A percentile compares a stretch with the other conserved stretches of the same genome.
Conservation (phyloP, 2,888 invertebrate species). For the Andricus quercusramuli region DNA sequence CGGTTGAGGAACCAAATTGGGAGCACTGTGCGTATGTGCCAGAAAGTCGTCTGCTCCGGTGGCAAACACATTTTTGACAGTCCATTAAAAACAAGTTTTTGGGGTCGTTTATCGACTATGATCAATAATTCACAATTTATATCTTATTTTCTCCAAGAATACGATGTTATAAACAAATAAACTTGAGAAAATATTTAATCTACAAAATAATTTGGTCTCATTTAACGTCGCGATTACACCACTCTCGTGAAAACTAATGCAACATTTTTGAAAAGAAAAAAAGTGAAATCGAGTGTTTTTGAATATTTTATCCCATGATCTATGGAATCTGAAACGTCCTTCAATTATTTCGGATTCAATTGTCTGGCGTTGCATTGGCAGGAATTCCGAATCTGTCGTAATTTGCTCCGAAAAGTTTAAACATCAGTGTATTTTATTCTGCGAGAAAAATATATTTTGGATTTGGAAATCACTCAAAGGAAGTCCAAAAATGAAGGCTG, state of each 20-base stretch:
- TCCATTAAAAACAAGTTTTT: not conserved
- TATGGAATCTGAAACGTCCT: not conserved
- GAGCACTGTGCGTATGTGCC: no score
- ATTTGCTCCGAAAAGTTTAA: not conserved
- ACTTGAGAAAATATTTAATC: no score
- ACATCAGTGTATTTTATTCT: not conserved
- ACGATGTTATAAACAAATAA: not conserved
- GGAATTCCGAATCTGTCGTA: not conserved
- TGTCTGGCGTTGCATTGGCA: not conserved
- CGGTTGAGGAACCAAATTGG: no score
- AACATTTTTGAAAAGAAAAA: no score
- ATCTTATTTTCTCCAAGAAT: not conserved
- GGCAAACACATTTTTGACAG: not conserved
- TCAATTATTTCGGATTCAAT: conserved; percentile 14
- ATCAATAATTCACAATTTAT: not conserved
- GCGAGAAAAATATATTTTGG: not conserved
- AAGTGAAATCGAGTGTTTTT: no score
- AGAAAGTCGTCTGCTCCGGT: not conserved
- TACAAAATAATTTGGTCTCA: no score
- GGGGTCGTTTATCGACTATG: not conserved
- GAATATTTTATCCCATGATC: no score
- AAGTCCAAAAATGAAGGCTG: conserved; percentile 6
- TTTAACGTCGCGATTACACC: no score
- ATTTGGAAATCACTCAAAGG: not conserved
- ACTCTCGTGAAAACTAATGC: no score